phyloP scores from a whole-genome alignment of 2,888 invertebrate genomes.

The Ectemnius lituratus region DNA sequence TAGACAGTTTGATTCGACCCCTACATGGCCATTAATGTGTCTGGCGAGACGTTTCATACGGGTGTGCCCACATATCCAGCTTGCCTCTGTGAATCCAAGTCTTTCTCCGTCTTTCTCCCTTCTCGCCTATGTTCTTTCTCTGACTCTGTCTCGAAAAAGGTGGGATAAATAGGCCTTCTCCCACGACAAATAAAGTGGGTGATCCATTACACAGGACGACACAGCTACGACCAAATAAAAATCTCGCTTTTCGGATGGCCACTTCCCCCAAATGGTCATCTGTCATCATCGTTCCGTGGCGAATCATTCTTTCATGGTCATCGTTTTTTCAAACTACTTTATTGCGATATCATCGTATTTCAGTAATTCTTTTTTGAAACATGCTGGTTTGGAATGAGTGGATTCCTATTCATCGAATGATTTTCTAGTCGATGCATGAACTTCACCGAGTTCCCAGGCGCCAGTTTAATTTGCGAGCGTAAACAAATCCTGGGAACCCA shows the following conservation, averaged over 20 bases:
- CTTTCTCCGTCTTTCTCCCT: no score
- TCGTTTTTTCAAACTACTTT: not conserved
- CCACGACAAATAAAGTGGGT: slow-evolving; percentile 21
- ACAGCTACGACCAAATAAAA: not conserved
- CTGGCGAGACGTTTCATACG: slow-evolving; percentile 34
- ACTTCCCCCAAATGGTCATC: not conserved
- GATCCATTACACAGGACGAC: slow-evolving; percentile 18
- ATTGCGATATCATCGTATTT: not conserved
- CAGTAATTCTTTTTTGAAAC: not conserved
- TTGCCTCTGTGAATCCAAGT: slow-evolving; percentile 18
- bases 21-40: slow-evolving; percentile 14
- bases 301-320: not conserved
- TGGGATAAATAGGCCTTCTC: slow-evolving; percentile 16
- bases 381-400: not conserved
- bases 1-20: slow-evolving; percentile 18
- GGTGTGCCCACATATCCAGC: slow-evolving; percentile 48
- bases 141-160: slow-evolving; percentile 18
- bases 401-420: not conserved
- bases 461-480: slow-evolving; percentile 15
- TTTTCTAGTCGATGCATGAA: not conserved
- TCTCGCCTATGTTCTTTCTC: no score
- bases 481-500: slow-evolving; percentile 62
- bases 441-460: slow-evolving; percentile 2
- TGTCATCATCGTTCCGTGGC: not conserved
- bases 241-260: not conserved